Base-by-base conservation (phyloP, 2,113 vertebrate genomes). In the Urocolius indicus region DNA sequence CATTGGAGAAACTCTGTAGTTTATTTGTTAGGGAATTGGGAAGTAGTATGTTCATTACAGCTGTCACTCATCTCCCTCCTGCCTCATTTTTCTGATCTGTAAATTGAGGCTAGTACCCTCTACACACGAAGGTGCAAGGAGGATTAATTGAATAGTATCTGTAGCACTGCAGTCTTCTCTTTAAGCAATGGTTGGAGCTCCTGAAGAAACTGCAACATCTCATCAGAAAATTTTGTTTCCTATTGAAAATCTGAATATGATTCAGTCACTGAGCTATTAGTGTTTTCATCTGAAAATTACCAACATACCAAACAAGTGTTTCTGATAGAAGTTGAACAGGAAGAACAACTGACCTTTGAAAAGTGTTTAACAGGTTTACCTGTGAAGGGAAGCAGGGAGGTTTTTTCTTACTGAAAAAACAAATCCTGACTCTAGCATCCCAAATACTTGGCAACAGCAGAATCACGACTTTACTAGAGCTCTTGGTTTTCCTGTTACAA, bases 1-100 rank as follows among this genome's bases (percentile, higher is more conserved):
- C 46, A 11, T 26, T 89, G 85, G 77, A 93, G 69, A 76, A 86
- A 61, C 41, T 65, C 1, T 68, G 58, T 43, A n/a, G 10, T 89
- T 92, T 86, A 26, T 67, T 95, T 84, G 86, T 91, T 91, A 89
- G 95, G 71, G 95, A 87, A 65, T 32, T 93, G 69, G 78, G 88
- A 95, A 89, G 91, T 58, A 11, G 16, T 45, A 80, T 89, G 78
- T 89, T 96, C 76, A 36, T 94, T 95, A 92, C 89, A 84, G 73
- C 89, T 95, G 91, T 89, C 96, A 92, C 69, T 95, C 86, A 95
- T 15, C 80, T 95, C 88, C 72, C 73, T 90, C 72, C 91, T 71
- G 63, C 66, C 85, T 94, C 75, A 11, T 77, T 89, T 90, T 85
- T 74, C 91, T 83, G 68, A 78, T 96, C 76, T 84, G 85, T 68